A percentile compares a stretch with the other conserved stretches of the same genome.
These are phyloP conservation scores for Pseudotriccus pelzelni DNA, from an alignment of 2,797 vertebrate genomes.

Conservation along the genomic window DNA sequence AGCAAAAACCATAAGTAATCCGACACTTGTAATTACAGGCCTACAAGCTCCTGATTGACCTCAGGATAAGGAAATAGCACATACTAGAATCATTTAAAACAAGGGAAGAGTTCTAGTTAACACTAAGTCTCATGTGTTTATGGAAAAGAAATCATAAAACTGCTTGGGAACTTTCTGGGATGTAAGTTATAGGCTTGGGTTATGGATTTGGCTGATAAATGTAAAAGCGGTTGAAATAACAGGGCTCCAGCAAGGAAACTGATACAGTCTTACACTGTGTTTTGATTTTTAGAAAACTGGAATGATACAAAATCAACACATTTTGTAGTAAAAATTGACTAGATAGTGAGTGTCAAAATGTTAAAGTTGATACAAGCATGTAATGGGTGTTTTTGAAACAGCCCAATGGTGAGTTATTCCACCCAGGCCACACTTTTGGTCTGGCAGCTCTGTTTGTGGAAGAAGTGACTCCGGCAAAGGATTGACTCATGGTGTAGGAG, in stretches of 20 bases:
- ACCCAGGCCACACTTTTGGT: accelerated
- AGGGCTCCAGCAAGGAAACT: background rate
- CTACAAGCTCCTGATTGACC: background rate
- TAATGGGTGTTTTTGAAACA: background rate
- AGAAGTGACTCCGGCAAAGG: background rate
- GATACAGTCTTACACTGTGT: background rate
- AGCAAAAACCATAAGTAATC: slow-evolving; percentile 26
- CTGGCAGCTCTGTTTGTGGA: background rate
- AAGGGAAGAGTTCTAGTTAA: background rate
- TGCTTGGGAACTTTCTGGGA: background rate
- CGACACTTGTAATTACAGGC: slow-evolving; percentile 13
- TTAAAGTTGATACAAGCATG: background rate
- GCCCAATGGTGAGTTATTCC: background rate
- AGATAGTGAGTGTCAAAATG: background rate
- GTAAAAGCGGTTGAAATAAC: background rate
- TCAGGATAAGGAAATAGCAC: slow-evolving; percentile 3
- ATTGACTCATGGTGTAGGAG: background rate
- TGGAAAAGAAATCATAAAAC: background rate
- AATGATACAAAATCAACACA: background rate
- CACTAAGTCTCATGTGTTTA: background rate
- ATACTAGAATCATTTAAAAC: background rate
- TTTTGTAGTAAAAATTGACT: background rate
- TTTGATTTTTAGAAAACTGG: background rate
- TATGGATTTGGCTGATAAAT: slow-evolving; percentile 16
- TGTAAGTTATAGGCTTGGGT: background rate